These are phyloP conservation scores for Cyanoderma ruficeps DNA, from an alignment of 2,113 vertebrate species.

Conservation along the genomic window DNA sequence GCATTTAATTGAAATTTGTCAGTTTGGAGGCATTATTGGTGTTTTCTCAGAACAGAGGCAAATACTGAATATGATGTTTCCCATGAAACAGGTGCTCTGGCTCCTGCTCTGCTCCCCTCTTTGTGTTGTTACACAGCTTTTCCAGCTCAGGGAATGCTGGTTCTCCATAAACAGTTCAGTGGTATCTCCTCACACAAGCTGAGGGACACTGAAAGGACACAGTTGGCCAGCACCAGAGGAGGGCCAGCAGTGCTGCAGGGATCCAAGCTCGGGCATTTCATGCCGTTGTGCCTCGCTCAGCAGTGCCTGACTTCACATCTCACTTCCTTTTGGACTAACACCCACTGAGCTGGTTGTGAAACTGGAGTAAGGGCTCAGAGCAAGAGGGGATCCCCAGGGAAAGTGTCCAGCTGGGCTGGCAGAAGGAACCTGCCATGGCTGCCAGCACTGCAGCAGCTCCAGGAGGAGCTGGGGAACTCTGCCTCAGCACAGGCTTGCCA, in stretches of 20 bases:
- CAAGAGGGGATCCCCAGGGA: fast-evolving
- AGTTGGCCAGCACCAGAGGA: neutral
- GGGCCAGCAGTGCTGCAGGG: neutral
- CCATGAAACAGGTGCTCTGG: neutral
- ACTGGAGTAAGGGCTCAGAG: neutral
- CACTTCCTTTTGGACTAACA: neutral
- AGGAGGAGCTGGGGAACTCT: neutral
- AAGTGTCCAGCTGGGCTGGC: neutral
- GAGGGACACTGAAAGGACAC: neutral
- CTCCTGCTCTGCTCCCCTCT: neutral
- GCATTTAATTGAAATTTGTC: neutral
- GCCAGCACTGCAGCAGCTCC: neutral
- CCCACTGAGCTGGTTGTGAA: neutral
- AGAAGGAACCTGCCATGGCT: neutral
- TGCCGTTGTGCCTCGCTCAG: neutral
- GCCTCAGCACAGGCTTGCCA: neutral
- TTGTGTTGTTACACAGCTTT: neutral
- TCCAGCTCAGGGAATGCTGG: neutral
- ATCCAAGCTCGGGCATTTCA: neutral
- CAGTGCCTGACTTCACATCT: neutral
- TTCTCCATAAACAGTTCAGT: neutral
- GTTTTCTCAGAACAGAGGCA: neutral
- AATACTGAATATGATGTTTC: neutral
- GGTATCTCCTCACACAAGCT: neutral
- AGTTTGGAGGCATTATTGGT: neutral